phyloP scores from a whole-genome alignment of 2,113 vertebrate species.

The Hassar affinis region DNA sequence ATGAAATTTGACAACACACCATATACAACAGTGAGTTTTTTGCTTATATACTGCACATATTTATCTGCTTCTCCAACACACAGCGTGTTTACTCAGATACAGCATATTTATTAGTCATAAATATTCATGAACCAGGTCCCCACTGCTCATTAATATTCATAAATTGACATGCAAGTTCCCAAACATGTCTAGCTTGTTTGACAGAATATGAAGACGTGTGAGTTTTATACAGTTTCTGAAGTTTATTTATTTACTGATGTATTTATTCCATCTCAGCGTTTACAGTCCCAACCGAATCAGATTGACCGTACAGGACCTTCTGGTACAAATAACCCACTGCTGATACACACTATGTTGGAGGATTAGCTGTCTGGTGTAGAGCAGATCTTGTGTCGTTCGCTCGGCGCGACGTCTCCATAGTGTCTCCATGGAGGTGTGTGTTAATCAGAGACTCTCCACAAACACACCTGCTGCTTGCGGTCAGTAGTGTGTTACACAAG shows the following conservation, averaged over 20 bases:
- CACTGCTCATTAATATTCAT: not conserved
- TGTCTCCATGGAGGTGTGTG: constrained; percentile 27
- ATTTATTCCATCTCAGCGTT: not conserved
- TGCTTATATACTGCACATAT: not conserved
- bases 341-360: not conserved
- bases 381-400: not conserved
- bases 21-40: not conserved
- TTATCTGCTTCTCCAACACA: not conserved
- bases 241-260: not conserved
- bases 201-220: not conserved
- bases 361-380: not conserved
- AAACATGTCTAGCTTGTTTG: constrained; percentile 2
- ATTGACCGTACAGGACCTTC: not conserved
- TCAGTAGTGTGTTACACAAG: constrained; percentile 15
- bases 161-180: not conserved
- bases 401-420: constrained; percentile 14
- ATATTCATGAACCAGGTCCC: constrained; percentile 9
- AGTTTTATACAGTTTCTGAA: not conserved
- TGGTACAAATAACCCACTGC: not conserved
- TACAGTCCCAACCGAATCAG: not conserved
- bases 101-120: not conserved
- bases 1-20: not conserved
- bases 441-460: constrained; percentile 16
- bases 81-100: not conserved
- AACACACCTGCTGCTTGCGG: constrained; percentile 38